Evolutionary conservation across 1,140 invertebrate genomes (phyloP), one percentile per base, ranked within the genome.

Genomic region (Teleopsis dalmanni): DNA sequence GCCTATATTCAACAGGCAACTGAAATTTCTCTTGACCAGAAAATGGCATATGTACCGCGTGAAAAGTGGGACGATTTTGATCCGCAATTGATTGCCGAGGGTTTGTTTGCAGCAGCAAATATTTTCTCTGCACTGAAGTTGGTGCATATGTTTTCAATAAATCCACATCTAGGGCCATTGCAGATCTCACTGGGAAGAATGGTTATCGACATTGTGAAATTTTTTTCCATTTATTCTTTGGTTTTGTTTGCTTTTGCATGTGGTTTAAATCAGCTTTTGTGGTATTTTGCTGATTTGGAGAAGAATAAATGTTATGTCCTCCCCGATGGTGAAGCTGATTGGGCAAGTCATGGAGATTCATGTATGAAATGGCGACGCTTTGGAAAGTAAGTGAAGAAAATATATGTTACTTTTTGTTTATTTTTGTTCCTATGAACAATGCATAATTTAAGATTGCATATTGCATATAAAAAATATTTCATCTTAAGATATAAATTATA

Each of bases 101-200:
- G 92, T 14, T 73, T 97, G 13, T 96, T 97, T 71, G 91, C 93
- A 10, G 92, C 88, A 13, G 92, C 94, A 31, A 97, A 96, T 73
- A 86, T 98, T 49, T 78, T 73, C 53, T 87, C 84, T 59, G 88
- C 88, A 2, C 70, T 94, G 18, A 94, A 94, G 72, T 70, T 94
- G 51, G 85, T 95, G 47, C 88, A 93, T 67, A 76, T 94, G 37
- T 94, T 93, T 68, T 91, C 88, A 16, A 89, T 94, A 37, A 92
- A 92, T 77, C 89, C 90, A 2, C 86, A 93, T 71, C 68, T 94
- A 45, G 91, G 90, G 31, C 91, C 90, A 2, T 72, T 95, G 29
- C 83, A 91, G 74, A 87, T 91, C 49, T 89, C 85, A 1, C 71
- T 90, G 8, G 87, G 87, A 9, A 68, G 83, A 64, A 91, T 91